Base-by-base conservation (phyloP, 2,113 vertebrate genomes). In the Muscicapa adusta region DNA sequence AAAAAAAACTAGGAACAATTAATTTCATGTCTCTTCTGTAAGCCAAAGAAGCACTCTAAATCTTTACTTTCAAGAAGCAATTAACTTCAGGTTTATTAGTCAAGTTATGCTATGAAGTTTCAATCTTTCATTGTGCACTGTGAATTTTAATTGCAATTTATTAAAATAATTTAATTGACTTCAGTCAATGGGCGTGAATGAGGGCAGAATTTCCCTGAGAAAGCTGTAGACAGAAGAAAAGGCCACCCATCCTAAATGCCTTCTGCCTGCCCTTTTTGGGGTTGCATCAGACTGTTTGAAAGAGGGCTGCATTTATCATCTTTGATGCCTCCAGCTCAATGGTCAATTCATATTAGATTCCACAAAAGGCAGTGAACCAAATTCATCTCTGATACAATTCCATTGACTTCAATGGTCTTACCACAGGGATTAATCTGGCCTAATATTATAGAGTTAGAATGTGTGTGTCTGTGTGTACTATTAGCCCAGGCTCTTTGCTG, bases 1-100 rank as follows among this genome's bases (percentile, higher is more conserved):
- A 73, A 93, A 79, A 76, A 94, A 94, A 95, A 91, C 65, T 81
- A 26, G 1, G 84, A 95, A 95, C 82, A 94, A 95, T 96, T 96
- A 93, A 94, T 95, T 97, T 93, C 53, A 71, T 93, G 93, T 96
- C 66, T 91, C 43, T 92, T 95, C 92, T 23, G 4, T 74, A 95
- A 88, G 93, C 91, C 92, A 94, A 80, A 95, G 94, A 90, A 93
- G 61, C 85, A 75, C 85, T 95, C 94, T 88, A 81, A 90, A 80
- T 91, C 95, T 93, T 96, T 96, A 94, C 91, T 97, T 97, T 95
- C 94, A 93, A 83, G 88, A 92, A 91, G 93, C 93, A 96, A 96
- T 96, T 97, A 94, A 96, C 95, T 96, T 96, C 95, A 96, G 90
- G 92, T 96, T 96, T 96, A 95, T 94, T 96, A 97, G 94, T 95